Conservation (phyloP, 2,888 invertebrate genomes). For the Petrophora chlorosata region DNA sequence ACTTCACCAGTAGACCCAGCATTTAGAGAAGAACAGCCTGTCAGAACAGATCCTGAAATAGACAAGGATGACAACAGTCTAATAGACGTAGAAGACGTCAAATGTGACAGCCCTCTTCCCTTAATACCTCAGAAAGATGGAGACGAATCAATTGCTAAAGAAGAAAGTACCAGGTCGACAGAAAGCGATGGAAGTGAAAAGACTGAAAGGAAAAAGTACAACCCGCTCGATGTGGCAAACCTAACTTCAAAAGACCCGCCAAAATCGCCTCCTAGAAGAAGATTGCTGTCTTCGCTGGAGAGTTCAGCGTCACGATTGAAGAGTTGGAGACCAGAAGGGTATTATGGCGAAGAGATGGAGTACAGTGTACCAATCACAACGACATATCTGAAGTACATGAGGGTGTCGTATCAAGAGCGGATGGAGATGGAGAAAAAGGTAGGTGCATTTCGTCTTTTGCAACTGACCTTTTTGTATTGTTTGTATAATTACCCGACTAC, state of each 20-base stretch:
- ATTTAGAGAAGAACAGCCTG: constrained; percentile 71
- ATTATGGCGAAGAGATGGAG: constrained; percentile 85
- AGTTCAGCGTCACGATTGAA: constrained; percentile 79
- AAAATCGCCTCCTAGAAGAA: constrained; percentile 76
- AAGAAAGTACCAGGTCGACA: constrained; percentile 60
- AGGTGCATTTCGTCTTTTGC: too few relatives aligned
- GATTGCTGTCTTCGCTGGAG: constrained; percentile 68
- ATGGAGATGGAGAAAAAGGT: constrained; percentile 71
- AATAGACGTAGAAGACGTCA: constrained; percentile 79
- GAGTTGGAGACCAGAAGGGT: constrained; percentile 83
- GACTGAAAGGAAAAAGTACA: constrained; percentile 79
- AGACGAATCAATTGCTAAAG: constrained; percentile 39
- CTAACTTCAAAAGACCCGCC: constrained; percentile 85
- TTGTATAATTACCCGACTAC: too few relatives aligned
- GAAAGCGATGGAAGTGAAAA: constrained; percentile 61
- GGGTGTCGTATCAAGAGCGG: constrained; percentile 84
- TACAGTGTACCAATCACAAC: constrained; percentile 95
- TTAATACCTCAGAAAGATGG: constrained; percentile 47
- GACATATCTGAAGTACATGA: constrained; percentile 93
- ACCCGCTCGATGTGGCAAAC: constrained; percentile 86
- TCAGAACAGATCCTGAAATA: constrained; percentile 75
- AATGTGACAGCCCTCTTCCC: constrained; percentile 60
- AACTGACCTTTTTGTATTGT: too few relatives aligned
- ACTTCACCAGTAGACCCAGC: constrained; percentile 69
- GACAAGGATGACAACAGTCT: constrained; percentile 77